These are phyloP conservation scores for Catocala nupta DNA, from an alignment of 2,888 invertebrate species.

Conservation along the genomic window DNA sequence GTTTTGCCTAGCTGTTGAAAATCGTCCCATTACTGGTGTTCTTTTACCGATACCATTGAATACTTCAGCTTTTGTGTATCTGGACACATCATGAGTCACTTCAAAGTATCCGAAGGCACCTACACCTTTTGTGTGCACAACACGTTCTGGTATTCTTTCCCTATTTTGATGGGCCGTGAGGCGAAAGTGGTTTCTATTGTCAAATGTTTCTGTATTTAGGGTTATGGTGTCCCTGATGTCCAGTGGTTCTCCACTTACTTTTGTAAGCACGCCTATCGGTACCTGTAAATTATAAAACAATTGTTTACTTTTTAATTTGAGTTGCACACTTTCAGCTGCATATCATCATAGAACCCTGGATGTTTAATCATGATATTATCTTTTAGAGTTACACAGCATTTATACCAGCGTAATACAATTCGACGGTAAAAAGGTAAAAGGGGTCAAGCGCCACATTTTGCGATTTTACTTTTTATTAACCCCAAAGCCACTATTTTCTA, in stretches of 20 bases:
- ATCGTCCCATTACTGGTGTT: conserved; percentile 91
- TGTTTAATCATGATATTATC: too few relatives aligned
- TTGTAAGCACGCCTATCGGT: conserved; percentile 31
- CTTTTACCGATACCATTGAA: conserved; percentile 92
- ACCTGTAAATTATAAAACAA: conserved; percentile 14
- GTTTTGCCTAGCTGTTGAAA: conserved; percentile 93
- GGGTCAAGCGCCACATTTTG: too few relatives aligned
- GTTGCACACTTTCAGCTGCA: too few relatives aligned
- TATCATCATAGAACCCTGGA: too few relatives aligned
- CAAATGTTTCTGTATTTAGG: conserved; percentile 90
- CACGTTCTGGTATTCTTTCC: conserved; percentile 96
- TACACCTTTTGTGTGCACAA: conserved; percentile 97
- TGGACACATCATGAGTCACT: conserved; percentile 92
- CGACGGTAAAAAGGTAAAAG: too few relatives aligned
- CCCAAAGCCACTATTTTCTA: too few relatives aligned
- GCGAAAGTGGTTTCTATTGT: conserved; percentile 80
- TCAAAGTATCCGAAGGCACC: conserved; percentile 94
- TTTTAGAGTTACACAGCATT: too few relatives aligned
- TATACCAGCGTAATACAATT: too few relatives aligned
- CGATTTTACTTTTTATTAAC: too few relatives aligned
- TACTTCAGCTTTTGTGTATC: conserved; percentile 91
- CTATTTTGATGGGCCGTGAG: background rate
- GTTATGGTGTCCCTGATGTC: conserved; percentile 84
- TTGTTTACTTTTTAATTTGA: too few relatives aligned
- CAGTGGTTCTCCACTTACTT: conserved; percentile 52